Conservation (phyloP, 2,797 vertebrate species). For the Phrynocephalus guinanensis region DNA sequence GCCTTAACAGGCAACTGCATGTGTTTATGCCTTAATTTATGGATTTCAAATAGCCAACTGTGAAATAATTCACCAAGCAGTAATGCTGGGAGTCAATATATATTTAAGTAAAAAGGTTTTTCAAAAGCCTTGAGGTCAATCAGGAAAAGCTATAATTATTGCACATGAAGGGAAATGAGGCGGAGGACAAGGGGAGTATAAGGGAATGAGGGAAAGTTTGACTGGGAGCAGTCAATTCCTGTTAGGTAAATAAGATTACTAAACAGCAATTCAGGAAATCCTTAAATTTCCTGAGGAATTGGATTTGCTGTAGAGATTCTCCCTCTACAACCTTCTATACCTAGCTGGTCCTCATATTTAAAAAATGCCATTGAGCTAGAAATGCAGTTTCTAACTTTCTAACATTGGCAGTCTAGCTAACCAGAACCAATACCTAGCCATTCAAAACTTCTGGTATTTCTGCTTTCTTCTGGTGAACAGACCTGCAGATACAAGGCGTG, state of each 20-base stretch:
- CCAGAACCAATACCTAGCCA: no score
- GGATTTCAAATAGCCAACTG: constrained; percentile 69
- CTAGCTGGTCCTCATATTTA: not conserved
- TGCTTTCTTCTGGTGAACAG: not conserved
- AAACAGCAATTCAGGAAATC: constrained; percentile 46
- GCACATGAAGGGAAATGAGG: constrained; percentile 46
- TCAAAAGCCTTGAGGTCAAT: constrained; percentile 70
- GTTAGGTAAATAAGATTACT: constrained; percentile 64
- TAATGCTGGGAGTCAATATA: constrained; percentile 76
- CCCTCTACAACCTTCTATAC: not conserved
- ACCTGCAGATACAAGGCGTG: not conserved
- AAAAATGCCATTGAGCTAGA: not conserved
- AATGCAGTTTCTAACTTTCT: not conserved
- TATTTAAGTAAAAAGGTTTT: constrained; percentile 81
- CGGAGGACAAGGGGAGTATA: constrained; percentile 31
- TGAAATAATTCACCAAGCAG: constrained; percentile 74
- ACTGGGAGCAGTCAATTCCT: constrained; percentile 60
- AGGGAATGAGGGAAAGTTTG: constrained; percentile 11
- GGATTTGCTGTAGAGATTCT: not conserved
- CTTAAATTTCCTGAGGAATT: constrained; percentile 2
- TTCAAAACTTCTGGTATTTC: not conserved
- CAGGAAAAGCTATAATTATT: constrained; percentile 62
- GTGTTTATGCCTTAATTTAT: constrained; percentile 70
- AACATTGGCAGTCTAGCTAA: not conserved
- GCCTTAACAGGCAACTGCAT: constrained; percentile 66